Evolutionary conservation across 2,113 vertebrate species (phyloP).

Genomic region (Struthio camelus): DNA sequence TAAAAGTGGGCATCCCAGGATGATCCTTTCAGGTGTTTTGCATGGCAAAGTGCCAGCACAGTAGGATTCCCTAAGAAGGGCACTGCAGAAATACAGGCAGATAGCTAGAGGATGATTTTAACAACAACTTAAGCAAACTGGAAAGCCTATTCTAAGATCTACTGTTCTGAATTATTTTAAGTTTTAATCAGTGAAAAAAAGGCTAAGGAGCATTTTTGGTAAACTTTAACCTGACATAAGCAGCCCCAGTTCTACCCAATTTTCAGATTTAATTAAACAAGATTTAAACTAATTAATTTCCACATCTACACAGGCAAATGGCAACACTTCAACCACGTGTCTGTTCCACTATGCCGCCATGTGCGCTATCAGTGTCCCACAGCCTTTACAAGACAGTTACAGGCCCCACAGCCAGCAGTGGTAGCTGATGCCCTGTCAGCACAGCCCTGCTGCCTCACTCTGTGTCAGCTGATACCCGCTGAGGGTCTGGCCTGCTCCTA

Average conservation of each 20-base stretch:
- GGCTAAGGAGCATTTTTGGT: background rate
- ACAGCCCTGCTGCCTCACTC: background rate
- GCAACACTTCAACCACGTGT: no score
- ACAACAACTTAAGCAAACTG: background rate
- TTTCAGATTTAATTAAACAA: background rate
- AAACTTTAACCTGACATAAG: background rate
- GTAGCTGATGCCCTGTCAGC: background rate
- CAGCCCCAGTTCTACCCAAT: background rate
- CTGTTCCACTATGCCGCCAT: no score
- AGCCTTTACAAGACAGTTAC: background rate
- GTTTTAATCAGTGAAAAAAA: background rate
- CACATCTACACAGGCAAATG: background rate
- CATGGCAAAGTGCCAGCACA: background rate
- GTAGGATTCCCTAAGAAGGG: no score
- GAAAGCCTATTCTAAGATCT: background rate
- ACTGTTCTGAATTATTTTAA: background rate
- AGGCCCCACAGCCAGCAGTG: background rate
- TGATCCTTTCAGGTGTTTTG: background rate
- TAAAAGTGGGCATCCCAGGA: background rate
- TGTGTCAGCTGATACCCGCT: background rate
- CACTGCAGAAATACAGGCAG: background rate
- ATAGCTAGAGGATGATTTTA: background rate
- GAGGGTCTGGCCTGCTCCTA: background rate
- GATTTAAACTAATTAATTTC: background rate
- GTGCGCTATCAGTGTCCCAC: background rate